phyloP scores from a whole-genome alignment of 2,888 invertebrate species.

The Plagiodera versicolora region DNA sequence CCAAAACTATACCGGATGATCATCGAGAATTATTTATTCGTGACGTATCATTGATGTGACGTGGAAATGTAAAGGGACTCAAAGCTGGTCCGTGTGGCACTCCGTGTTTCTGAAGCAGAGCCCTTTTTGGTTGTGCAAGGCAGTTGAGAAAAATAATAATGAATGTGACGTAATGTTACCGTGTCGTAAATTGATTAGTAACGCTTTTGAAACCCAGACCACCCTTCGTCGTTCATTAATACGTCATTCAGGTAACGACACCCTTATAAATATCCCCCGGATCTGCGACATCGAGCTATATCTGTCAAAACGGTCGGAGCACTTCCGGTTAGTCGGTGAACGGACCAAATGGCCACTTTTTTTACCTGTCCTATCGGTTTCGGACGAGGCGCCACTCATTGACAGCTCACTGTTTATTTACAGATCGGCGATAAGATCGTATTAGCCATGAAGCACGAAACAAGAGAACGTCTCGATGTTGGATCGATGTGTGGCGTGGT shows the following conservation, averaged over 20 bases:
- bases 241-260: slow-evolving; percentile 23
- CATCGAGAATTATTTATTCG: no score
- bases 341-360: slow-evolving; percentile 29
- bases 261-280: slow-evolving; percentile 18
- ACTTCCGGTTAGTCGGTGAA: slow-evolving; percentile 37
- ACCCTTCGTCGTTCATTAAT: not conserved
- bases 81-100: no score
- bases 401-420: slow-evolving; percentile 46
- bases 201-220: not conserved
- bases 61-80: no score
- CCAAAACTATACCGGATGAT: no score
- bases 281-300: slow-evolving; percentile 17
- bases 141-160: no score
- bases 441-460: slow-evolving; percentile 27
- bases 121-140: no score
- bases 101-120: no score
- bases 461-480: slow-evolving; percentile 18
- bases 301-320: slow-evolving; percentile 29
- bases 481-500: slow-evolving; percentile 10
- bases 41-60: no score
- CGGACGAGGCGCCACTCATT: slow-evolving; percentile 45
- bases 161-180: no score
- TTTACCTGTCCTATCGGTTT: slow-evolving; percentile 40
- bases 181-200: not conserved
- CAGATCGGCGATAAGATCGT: slow-evolving; percentile 42